Evolutionary conservation across 1,140 invertebrate genomes (phyloP).

Genomic region (Drosophila bipectinata): DNA sequence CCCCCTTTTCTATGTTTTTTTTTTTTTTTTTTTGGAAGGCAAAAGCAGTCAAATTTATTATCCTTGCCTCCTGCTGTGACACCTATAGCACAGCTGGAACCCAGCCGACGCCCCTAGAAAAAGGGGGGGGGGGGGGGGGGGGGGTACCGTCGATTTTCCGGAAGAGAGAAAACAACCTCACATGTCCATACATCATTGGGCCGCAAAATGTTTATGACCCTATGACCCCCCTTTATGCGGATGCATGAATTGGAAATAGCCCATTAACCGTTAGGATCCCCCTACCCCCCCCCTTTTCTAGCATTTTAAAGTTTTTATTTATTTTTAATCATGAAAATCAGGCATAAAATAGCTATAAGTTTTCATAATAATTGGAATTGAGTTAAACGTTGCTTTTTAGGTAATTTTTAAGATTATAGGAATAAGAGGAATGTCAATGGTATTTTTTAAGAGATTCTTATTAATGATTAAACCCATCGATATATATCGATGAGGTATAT

Average conservation of each 20-base stretch:
- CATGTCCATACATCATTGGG: conserved; percentile 74
- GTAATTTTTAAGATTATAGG: too few species aligned
- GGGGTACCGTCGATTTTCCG: conserved; percentile 1
- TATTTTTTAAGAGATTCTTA: too few species aligned
- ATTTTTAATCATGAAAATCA: conserved; percentile 46
- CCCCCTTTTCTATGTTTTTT: not conserved
- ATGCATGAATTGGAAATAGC: conserved; percentile 32
- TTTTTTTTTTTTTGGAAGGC: conserved; percentile 11
- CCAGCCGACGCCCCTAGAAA: not conserved
- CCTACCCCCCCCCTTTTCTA: too few species aligned
- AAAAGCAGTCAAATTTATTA: conserved; percentile 42
- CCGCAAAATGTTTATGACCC: conserved; percentile 76
- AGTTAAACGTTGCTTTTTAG: too few species aligned
- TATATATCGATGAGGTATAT: too few species aligned
- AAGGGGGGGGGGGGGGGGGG: not conserved
- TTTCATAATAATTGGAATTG: too few species aligned
- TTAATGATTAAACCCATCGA: too few species aligned
- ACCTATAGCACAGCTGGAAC: not conserved
- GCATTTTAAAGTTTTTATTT: too few species aligned
- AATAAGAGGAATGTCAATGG: too few species aligned
- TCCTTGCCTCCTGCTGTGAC: conserved; percentile 29
- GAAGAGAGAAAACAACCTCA: conserved; percentile 29
- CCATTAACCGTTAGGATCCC: conserved; percentile 33
- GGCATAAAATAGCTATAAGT: too few species aligned
- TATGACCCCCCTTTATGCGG: not conserved